Base-by-base conservation (phyloP, 2,113 vertebrate genomes). In the Orientallactaga bullata region DNA sequence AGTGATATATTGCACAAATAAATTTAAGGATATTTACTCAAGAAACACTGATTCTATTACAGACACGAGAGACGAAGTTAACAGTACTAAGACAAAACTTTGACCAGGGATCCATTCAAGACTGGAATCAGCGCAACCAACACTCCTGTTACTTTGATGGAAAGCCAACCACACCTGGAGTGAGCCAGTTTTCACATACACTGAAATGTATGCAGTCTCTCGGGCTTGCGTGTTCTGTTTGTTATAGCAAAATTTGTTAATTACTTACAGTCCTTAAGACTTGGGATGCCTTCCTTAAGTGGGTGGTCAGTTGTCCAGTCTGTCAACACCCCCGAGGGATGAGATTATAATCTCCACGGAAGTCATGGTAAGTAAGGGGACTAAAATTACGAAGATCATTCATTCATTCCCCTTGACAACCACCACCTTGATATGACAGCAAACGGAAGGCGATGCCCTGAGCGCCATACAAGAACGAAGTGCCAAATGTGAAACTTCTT, bases 1-100 rank as follows among this genome's bases (percentile, higher is more conserved):
- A 93, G 85, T 88, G 88, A 95, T 65, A 94, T 95, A 97, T 95
- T 97, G 93, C 94, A 96, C 96, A 96, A 95, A 96, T 81, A 94
- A 94, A 85, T 87, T 91, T 47, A 95, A 96, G 93, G 86, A 80
- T 68, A 85, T 37, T 85, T 94, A 94, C 84, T 96, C 47, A 78
- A 78, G 58, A 94, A 95, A 96, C 88, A 96, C 81, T 91, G 89
- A 95, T 96, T 96, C 85, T 95, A 81, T 88, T 37, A 92, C 88
- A 61, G 61, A 76, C 84, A 30, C 81, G 65, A 95, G 78, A 94
- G 69, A 95, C 82, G 30, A 94, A 95, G 63, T 80, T 47, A 96
- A 91, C 28, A 63, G 61, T 81, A 77, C 39, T 65, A 35, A 94
- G 39, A 90, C 39, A 95, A 94, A 96, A 83, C 42, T 93, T 94